Conservation (phyloP, 2,797 vertebrate genomes). For the Tachyglossus aculeatus region DNA sequence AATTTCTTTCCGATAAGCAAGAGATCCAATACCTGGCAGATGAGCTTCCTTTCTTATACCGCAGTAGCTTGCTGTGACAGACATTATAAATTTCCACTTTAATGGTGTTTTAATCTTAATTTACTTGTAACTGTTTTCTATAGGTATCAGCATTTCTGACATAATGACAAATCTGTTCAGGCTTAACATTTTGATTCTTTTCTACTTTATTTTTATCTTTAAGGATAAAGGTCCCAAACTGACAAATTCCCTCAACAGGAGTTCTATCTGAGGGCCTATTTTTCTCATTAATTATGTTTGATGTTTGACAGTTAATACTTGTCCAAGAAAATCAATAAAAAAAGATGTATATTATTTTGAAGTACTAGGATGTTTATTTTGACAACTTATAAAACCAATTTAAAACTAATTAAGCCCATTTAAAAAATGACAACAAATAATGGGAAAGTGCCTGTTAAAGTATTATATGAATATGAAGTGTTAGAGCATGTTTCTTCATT, state of each 20-base stretch:
- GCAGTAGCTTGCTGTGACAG: neutral
- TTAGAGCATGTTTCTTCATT: slow-evolving; percentile 1
- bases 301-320: slow-evolving; percentile 63
- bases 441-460: slow-evolving; percentile 34
- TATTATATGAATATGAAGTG: slow-evolving; percentile 29
- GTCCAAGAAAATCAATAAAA: slow-evolving; percentile 49
- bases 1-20: neutral
- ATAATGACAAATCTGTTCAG: slow-evolving; percentile 50
- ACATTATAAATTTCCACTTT: slow-evolving; percentile 19
- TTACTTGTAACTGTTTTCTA: slow-evolving; percentile 35
- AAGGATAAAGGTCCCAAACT: slow-evolving; percentile 46
- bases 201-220: slow-evolving; percentile 28
- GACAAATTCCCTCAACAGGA: slow-evolving; percentile 47
- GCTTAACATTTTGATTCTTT: slow-evolving; percentile 44
- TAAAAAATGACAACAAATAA: slow-evolving; percentile 52
- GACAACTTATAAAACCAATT: slow-evolving; percentile 32
- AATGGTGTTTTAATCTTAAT: slow-evolving; percentile 53
- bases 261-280: slow-evolving; percentile 40
- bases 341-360: slow-evolving; percentile 26
- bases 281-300: slow-evolving; percentile 63
- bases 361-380: slow-evolving; percentile 48
- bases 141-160: slow-evolving; percentile 45
- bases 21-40: neutral
- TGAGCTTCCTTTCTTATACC: slow-evolving; percentile 3
- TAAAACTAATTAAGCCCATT: slow-evolving; percentile 25